Conservation (phyloP, 2,797 vertebrate genomes). For the Acipenser transmontanus region DNA sequence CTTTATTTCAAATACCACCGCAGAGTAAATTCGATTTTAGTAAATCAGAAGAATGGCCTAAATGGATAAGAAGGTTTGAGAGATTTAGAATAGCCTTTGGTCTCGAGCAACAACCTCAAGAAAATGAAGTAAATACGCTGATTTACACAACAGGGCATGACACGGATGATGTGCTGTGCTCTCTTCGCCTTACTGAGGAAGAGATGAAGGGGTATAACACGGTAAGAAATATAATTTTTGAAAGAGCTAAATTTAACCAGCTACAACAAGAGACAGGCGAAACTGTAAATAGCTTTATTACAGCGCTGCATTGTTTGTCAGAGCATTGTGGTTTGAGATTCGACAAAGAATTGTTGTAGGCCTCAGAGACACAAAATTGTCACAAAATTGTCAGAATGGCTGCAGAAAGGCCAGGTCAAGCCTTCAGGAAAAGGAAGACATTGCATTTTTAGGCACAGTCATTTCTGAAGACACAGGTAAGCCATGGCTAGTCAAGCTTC, state of each 20-base stretch:
- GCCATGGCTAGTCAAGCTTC: too few species aligned
- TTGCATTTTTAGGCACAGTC: too few species aligned
- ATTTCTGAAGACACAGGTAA: too few species aligned
- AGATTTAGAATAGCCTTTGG: conserved; percentile 51
- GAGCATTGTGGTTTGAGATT: conserved; percentile 14
- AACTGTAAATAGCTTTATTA: conserved; percentile 18
- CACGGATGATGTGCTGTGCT: conserved; percentile 58
- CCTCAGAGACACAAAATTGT: conserved; percentile 6
- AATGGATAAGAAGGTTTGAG: conserved; percentile 60
- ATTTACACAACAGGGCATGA: conserved; percentile 51
- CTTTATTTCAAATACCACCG: conserved; percentile 33
- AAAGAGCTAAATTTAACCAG: conserved; percentile 16
- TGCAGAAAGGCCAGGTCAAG: neutral
- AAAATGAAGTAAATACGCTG: conserved; percentile 62
- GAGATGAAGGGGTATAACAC: conserved; percentile 19
- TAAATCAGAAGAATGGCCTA: conserved; percentile 48
- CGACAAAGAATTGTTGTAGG: conserved; percentile 10
- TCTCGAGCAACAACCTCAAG: conserved; percentile 44
- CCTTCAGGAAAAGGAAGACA: too few species aligned
- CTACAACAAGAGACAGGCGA: conserved; percentile 6
- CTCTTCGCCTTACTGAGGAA: conserved; percentile 60
- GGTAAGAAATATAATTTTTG: conserved; percentile 14
- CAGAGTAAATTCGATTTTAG: conserved; percentile 50
- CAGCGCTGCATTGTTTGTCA: conserved; percentile 13
- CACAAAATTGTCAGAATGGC: conserved; percentile 11